Evolutionary conservation across 1,140 invertebrate species (phyloP), one percentile per base, ranked within the genome.

Genomic region (Atta colombica): DNA sequence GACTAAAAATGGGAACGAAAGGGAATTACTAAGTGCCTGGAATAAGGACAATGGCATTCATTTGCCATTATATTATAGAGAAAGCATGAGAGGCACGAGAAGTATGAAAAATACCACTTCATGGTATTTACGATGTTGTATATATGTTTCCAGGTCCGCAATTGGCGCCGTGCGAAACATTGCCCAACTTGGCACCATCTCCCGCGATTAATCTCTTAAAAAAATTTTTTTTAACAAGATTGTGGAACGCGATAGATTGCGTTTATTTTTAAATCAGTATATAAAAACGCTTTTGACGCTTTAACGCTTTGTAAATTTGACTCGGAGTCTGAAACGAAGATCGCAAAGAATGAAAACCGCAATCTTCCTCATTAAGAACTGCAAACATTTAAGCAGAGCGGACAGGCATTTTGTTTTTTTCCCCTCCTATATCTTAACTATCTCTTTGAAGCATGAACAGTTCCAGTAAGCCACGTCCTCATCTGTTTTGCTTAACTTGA

Each of bases 401-500:
- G 28, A 28, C 45, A n/a, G 60, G 53, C 74, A n/a, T 69, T 69
- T 25, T 69, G 65, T 16, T 14, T 49, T 25, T 45, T n/a, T 25
- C 14, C 8, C 14, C 28, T 71, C n/a, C 49, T 14, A 31, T n/a
- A 5, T 61, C 10, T n/a, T 25, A 3, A 14, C 6, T 12, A 14
- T 39, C n/a, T 72, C 28, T 35, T 68, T 28, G 12, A 18, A 49
- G 21, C 58, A n/a, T 18, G 18, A 58, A 18, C 14, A 16, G n/a
- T 55, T 28, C 25, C 25, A 45, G 65, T 71, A 81, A 66, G 45
- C 45, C 21, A 21, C 53, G 39, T 49, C 18, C 25, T 25, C 49
- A 28, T 60, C 69, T 31, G 28, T 84, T 84, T 84, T 75, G 68
- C 80, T 84, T 25, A 84, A 82, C 80, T 84, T 75, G 69, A 75